Conservation (phyloP, 2,888 invertebrate species). For the Bedellia somnulentella region DNA sequence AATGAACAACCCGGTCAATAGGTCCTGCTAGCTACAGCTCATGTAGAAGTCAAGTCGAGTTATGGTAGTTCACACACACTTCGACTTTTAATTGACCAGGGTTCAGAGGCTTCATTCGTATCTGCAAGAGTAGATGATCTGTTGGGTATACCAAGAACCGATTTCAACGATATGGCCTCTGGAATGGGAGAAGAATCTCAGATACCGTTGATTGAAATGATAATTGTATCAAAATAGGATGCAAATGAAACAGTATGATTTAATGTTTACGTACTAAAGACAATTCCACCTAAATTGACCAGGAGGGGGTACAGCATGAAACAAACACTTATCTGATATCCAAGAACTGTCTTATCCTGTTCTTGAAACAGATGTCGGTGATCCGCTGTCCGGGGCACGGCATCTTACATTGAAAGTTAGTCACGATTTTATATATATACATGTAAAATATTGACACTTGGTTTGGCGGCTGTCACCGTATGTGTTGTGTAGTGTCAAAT, state of each 20-base stretch:
- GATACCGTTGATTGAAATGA: conserved; percentile 8
- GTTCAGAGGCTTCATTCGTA: conserved; percentile 14
- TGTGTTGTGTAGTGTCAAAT: too few relatives aligned
- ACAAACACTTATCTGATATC: too few relatives aligned
- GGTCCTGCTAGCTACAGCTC: conserved; percentile 11
- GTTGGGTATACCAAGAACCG: conserved; percentile 9
- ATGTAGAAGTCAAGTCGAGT: conserved; percentile 8
- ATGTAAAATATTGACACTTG: too few relatives aligned
- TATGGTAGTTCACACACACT: conserved; percentile 10
- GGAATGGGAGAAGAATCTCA: conserved; percentile 12
- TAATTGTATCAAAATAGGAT: conserved; percentile 1
- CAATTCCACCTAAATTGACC: conserved; percentile 7
- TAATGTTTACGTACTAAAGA: conserved; percentile 10
- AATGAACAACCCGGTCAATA: conserved; percentile 11
- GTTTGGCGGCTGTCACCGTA: too few relatives aligned
- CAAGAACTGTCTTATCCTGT: too few relatives aligned
- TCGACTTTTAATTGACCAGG: conserved; percentile 14
- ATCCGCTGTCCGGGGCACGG: too few relatives aligned
- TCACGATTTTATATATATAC: too few relatives aligned
- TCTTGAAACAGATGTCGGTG: too few relatives aligned
- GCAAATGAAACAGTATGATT: conserved; percentile 5
- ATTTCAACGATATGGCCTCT: conserved; percentile 11
- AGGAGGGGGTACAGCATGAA: too few relatives aligned
- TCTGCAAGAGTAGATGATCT: conserved; percentile 10
- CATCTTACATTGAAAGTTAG: too few relatives aligned